Base-by-base conservation (phyloP, 2,797 vertebrate genomes). In the Varecia variegata region DNA sequence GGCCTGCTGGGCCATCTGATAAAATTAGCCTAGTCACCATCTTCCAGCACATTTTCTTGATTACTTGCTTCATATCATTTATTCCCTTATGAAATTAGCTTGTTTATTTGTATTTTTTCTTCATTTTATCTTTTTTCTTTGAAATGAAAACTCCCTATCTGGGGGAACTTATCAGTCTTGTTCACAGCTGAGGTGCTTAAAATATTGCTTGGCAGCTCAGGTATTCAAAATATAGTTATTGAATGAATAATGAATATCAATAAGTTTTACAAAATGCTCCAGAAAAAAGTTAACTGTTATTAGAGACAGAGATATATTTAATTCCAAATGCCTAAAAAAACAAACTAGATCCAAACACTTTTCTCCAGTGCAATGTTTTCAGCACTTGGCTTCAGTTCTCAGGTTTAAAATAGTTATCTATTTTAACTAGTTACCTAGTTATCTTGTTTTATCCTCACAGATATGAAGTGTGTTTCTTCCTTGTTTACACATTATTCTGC, bases 71-170 rank as follows among this genome's bases (percentile, higher is more conserved):
- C n/a, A 17, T 74, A 50, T 71, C 82, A 73, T 91, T 90, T 77
- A 52, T 82, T 15, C 15, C 43, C 3, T n/a, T 70, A 50, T 80
- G 79, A 82, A 93, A 83, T 62, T 60, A 68, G 32, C 38, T 91
- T 81, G 15, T 67, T 68, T 84, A 25, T 76, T 96, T 96, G 21
- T 60, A n/a, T 86, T 58, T 90, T 93, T 88, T 73, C 25, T 93
- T 67, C 14, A 73, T 85, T 91, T 83, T 35, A 71, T 74, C 40
- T 84, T 82, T 89, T 71, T 40, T 86, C 32, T 87, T 45, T 76
- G 74, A 62, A 86, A 50, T 96, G 68, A 73, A 91, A 76, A 65
- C 32, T 82, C 14, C 25, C 71, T 89, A 12, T 73, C 90, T 86
- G 27, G 2, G n/a, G 32, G 25, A 74, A 0, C 15, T 79, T 90